Evolutionary conservation across 2,888 invertebrate species (phyloP), one percentile per base, ranked within the genome.

Genomic region (Cacoxenus indagator): DNA sequence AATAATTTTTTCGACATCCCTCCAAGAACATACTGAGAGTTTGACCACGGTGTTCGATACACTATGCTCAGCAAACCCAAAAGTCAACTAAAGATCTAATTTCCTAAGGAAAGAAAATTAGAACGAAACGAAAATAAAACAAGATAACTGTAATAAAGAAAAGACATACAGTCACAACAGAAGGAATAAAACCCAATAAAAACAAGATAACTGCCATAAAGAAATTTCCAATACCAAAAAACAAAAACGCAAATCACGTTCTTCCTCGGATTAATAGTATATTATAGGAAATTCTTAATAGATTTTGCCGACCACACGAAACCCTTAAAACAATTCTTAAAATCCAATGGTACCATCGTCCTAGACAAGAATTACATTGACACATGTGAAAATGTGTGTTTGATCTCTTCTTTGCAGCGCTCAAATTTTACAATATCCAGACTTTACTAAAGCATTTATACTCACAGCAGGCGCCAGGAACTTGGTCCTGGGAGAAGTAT

Each of bases 391-490:
- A 24, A n/a, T n/a, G n/a, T 27, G 24, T 55, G 26, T 14, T 26
- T 26, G 26, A 9, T 4, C 6, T n/a, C 26, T 26, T 9, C 55
- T 55, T 6, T 45, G 27, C 9, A 69, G 62, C 6, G 45, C 65
- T 8, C 26, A 62, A 6, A 55, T 66, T 3, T 22, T 69, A 0
- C 22, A 54, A 46, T 55, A 69, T 14, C 66, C 62, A 1, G 24
- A 68, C 19, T 61, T 61, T n/a, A 11, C n/a, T 3, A 68, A 65
- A 31, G 59, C 43, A 14, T 65, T 51, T 22, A 64, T 19, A 26
- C 37, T 68, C 4, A 65, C 61, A 1, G 66, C 66, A 3, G 64
- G 62, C 26, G 55, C 66, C 1, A 69, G 66, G n/a, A 69, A 66
- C 62, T 54, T 17, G 66, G n/a, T 46, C 0, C 29, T 66, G n/a